phyloP scores from a whole-genome alignment of 2,797 vertebrate genomes.

The Steatocranus sp. region DNA sequence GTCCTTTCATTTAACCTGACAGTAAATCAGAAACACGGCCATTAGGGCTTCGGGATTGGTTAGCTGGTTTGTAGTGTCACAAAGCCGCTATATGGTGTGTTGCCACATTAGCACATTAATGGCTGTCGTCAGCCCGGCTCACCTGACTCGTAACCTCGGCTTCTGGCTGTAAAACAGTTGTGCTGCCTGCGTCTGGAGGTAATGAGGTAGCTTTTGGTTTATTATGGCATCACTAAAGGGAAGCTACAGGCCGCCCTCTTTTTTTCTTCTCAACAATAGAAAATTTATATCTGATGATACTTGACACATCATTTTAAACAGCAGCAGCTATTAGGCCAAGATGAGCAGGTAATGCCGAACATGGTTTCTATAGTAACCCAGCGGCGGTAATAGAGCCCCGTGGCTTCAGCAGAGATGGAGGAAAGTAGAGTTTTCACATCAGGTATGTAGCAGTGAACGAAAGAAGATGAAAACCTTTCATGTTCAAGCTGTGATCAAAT shows the following conservation, averaged over 20 bases:
- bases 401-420: constrained; percentile 14
- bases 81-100: not conserved
- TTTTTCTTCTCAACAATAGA: not conserved
- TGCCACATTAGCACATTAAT: not conserved
- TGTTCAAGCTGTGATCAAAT: constrained; percentile 12
- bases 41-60: not conserved
- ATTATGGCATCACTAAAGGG: not conserved
- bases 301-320: constrained; percentile 23
- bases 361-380: constrained; percentile 58
- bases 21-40: not conserved
- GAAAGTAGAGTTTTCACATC: not conserved
- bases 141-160: not conserved
- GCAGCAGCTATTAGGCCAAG: constrained; percentile 1
- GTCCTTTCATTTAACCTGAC: constrained; percentile 18
- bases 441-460: not conserved
- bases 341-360: constrained; percentile 11
- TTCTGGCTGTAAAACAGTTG: not conserved
- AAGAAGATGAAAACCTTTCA: not conserved
- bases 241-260: not conserved
- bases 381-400: not conserved
- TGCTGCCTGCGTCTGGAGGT: not conserved
- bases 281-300: not conserved
- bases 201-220: not conserved
- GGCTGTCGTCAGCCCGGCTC: not conserved
- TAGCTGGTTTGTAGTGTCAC: not conserved